Evolutionary conservation across 1,140 invertebrate species (phyloP), one percentile per base, ranked within the genome.

Genomic region (Oreohelix idahoensis): DNA sequence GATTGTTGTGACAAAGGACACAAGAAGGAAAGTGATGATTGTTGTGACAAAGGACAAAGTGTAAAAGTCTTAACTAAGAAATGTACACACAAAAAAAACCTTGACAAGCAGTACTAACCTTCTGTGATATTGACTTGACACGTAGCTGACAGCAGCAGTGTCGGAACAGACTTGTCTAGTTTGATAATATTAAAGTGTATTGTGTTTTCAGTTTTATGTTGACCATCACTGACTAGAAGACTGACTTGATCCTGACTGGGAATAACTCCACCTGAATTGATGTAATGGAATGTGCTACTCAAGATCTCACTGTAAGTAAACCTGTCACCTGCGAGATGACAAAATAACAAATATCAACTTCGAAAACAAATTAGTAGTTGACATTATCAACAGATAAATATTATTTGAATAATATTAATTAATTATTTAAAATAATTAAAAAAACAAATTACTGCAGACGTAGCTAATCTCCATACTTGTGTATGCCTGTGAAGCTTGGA

Each of bases 141-240:
- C 13, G 80, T 79, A 49, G 90, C 87, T 42, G 85, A 76, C 0
- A 86, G 83, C 17, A 87, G 49, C 26, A 86, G 66, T 26, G 76
- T 66, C 10, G 90, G 90, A 13, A 87, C 85, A 42, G 84, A 79
- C 73, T 87, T 86, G 78, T 89, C 89, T 17, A 87, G 83, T 39
- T 79, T 84, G 45, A 87, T 42, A 5, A 90, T 81, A 15, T 66
- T 82, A 17, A 90, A 70, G 2, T 84, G 84, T 66, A 91, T 80
- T 0, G 39, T 84, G n/a, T 82, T 79, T 0, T 45, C 70, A 17
- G 83, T 76, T 36, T 84, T 69, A 66, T 87, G 86, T 10, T 49
- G 63, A 26, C 88, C 88, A 77, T 92, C 91, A 83, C 83, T 88
- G 26, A 90, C 87, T 20, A 74, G 71, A 10, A 92, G 20, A 13